Evolutionary conservation across 2,888 invertebrate species (phyloP), one percentile per base, ranked within the genome.

Genomic region (Sturmia bella): DNA sequence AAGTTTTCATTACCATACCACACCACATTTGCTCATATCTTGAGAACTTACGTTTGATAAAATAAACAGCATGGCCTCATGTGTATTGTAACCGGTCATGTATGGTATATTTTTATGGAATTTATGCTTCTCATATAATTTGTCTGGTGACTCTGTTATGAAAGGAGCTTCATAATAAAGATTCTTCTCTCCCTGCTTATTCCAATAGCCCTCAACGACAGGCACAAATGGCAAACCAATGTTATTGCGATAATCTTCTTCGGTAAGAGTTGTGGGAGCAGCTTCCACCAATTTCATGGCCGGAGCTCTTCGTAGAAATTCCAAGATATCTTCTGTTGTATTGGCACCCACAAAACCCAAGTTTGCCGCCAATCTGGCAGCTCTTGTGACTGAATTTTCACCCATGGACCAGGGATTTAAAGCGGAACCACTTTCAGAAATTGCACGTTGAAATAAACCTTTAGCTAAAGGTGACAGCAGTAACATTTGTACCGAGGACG

Each of bases 21-120:
- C 3, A 12, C 9, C 32, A 24, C 41, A 3, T 19, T 7, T 21
- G 39, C 13, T 9, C 3, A 11, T 19, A 27, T 56, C 12, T 15
- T 32, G 1, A 3, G 13, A 64, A 86, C 87, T 78, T 81, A 93
- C 93, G 91, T 91, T 93, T 89, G 68, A 93, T 92, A n/a, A 93
- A 91, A 93, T 92, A n/a, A 93, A 91, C 39, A 93, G 91, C 87
- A 93, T 92, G n/a, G 94, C 94, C 85, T 94, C 94, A 84, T 94
- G 93, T 0, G 93, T 93, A 78, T 94, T 94, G 85, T 93, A 93
- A 0, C 94, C 94, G 0, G 93, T 92, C 83, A 94, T 92, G 85
- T 94, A 92, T 0, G 94, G 94, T 13, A 94, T 92, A 69, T 92
- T 92, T 21, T 92, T 91, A n/a, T 92, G 91, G 17, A 93, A 93